phyloP scores from a whole-genome alignment of 2,797 vertebrate genomes.

The Amazona ochrocephala region DNA sequence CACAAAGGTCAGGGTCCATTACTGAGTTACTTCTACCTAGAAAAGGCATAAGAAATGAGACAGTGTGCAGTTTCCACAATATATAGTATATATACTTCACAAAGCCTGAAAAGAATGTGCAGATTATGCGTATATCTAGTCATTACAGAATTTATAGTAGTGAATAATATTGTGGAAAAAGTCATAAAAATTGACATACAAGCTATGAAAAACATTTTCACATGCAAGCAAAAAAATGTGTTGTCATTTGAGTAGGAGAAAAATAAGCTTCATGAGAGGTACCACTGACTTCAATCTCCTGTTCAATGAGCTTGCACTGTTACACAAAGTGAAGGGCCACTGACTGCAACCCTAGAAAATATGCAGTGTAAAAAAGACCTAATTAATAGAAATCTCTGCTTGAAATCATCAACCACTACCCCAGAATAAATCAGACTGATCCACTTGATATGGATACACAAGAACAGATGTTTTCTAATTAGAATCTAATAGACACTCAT shows the following conservation, averaged over 20 bases:
- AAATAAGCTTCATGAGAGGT: neutral
- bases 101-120: neutral
- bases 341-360: neutral
- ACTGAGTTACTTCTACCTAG: neutral
- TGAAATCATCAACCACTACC: neutral
- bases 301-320: neutral
- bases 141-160: neutral
- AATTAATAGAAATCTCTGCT: neutral
- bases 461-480: constrained; percentile 32
- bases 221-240: neutral
- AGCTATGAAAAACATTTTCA: neutral
- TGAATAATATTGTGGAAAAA: neutral
- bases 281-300: neutral
- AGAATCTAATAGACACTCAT: constrained; percentile 9
- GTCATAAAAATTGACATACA: neutral
- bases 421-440: neutral
- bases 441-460: neutral
- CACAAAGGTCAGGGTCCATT: neutral
- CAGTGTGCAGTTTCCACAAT: neutral
- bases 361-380: neutral
- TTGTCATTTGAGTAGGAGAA: neutral
- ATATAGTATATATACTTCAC: neutral
- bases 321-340: neutral
- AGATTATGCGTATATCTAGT: neutral
- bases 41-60: neutral